These are phyloP conservation scores for Argyrosomus regius DNA, from an alignment of 2,797 vertebrate genomes.

Conservation along the genomic window DNA sequence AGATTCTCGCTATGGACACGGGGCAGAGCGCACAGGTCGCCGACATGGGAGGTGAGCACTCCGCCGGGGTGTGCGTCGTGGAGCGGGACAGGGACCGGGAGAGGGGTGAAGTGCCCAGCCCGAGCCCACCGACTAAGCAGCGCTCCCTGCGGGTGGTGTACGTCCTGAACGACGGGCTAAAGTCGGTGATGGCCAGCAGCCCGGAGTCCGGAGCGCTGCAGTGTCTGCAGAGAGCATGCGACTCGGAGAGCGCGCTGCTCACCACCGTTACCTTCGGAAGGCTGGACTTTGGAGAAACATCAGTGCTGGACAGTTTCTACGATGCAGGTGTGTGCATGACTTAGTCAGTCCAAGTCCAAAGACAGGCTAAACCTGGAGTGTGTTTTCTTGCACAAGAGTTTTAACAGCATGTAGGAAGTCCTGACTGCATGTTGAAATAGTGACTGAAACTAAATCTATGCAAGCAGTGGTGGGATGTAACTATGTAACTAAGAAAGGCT, in stretches of 20 bases:
- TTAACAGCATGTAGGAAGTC: not conserved
- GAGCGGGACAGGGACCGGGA: slow-evolving; percentile 70
- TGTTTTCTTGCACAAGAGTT: not conserved
- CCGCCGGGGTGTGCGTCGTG: slow-evolving; percentile 46
- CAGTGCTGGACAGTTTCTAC: slow-evolving; percentile 93
- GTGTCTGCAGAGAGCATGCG: slow-evolving; percentile 91
- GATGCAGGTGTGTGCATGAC: slow-evolving; percentile 87
- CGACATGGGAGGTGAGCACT: slow-evolving; percentile 76
- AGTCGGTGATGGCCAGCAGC: slow-evolving; percentile 87
- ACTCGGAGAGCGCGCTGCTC: slow-evolving; percentile 90
- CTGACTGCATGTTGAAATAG: not conserved
- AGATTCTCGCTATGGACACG: slow-evolving; percentile 70
- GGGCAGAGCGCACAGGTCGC: slow-evolving; percentile 72
- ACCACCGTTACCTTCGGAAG: slow-evolving; percentile 89
- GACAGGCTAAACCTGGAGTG: not conserved
- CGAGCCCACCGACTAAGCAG: slow-evolving; percentile 81
- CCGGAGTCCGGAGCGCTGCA: slow-evolving; percentile 91
- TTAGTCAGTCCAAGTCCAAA: not conserved
- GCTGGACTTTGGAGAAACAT: slow-evolving; percentile 93
- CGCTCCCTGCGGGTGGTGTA: slow-evolving; percentile 90
- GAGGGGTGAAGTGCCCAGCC: slow-evolving; percentile 76
- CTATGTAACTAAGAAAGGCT: no score
- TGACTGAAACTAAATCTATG: not conserved
- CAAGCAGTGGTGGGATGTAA: no score
- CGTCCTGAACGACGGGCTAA: slow-evolving; percentile 89